These are phyloP conservation scores for Cryptotermes secundus DNA, from an alignment of 1,140 invertebrate genomes.

Conservation along the genomic window DNA sequence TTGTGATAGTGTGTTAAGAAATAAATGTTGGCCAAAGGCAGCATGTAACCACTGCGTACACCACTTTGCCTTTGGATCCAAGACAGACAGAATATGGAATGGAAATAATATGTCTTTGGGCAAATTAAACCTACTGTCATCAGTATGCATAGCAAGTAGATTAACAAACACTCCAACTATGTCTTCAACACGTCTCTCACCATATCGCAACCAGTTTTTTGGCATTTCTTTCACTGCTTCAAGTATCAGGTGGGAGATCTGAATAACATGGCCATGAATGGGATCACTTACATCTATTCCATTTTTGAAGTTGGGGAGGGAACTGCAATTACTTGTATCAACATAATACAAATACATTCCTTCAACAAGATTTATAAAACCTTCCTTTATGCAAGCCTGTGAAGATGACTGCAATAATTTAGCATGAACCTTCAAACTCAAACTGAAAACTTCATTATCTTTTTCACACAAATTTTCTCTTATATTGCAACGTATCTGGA, in stretches of 20 bases:
- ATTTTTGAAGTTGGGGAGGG: neutral
- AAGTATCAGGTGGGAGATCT: neutral
- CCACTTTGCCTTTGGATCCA: slow-evolving; percentile 28
- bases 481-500: neutral
- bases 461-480: neutral
- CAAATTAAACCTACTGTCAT: neutral
- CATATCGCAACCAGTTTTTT: slow-evolving; percentile 28
- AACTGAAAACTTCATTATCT: neutral
- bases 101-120: neutral
- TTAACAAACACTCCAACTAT: neutral
- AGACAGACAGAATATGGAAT: neutral
- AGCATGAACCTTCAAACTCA: slow-evolving; percentile 29
- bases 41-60: slow-evolving; percentile 24
- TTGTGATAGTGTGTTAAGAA: slow-evolving; percentile 17
- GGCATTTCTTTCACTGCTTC: neutral
- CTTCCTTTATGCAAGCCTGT: slow-evolving; percentile 20
- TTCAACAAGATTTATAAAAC: slow-evolving; percentile 24
- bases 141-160: slow-evolving; percentile 21
- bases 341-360: slow-evolving; percentile 25
- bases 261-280: neutral
- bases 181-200: slow-evolving; percentile 21
- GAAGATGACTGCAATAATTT: slow-evolving; percentile 21
- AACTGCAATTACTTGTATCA: neutral
- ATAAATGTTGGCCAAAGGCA: slow-evolving; percentile 21
- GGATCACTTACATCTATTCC: neutral